Evolutionary conservation across 2,113 vertebrate species (phyloP).

Genomic region (Montifringilla adamsi): DNA sequence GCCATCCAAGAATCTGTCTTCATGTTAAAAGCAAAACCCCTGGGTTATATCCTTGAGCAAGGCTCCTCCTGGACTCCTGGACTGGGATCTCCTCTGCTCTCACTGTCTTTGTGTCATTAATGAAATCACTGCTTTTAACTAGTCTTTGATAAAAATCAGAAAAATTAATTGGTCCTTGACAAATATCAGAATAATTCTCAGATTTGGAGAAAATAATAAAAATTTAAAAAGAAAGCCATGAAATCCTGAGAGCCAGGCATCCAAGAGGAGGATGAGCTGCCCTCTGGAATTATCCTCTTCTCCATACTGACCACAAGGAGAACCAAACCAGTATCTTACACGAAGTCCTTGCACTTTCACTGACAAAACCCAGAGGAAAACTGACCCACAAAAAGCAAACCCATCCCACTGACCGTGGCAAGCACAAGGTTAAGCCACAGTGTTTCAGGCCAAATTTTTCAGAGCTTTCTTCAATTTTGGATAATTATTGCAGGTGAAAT

Average conservation of each 20-base stretch:
- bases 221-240: neutral
- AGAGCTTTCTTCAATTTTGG: neutral
- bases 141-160: neutral
- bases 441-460: neutral
- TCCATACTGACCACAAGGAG: neutral
- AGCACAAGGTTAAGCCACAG: neutral
- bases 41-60: neutral
- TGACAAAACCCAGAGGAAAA: neutral
- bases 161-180: neutral
- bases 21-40: accelerated
- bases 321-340: neutral
- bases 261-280: neutral
- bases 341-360: neutral
- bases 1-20: neutral
- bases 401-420: neutral
- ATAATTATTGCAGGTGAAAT: neutral
- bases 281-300: neutral
- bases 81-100: neutral
- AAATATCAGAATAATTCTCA: neutral
- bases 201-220: neutral
- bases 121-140: neutral
- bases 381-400: neutral
- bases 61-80: neutral
- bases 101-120: neutral
- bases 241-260: neutral